Conservation (phyloP, 2,113 vertebrate genomes). For the Pheucticus melanocephalus region DNA sequence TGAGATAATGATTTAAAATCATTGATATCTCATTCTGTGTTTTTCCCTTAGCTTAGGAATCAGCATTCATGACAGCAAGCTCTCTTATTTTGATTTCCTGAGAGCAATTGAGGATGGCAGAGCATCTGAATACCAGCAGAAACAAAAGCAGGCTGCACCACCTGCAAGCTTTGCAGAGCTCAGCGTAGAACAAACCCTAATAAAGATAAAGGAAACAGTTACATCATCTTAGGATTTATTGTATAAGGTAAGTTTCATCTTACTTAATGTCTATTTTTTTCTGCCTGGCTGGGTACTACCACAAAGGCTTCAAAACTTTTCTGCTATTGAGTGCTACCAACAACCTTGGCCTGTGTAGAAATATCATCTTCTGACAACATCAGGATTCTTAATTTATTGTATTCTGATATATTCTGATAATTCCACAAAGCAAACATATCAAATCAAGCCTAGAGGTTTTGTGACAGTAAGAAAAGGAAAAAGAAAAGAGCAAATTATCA, state of each 20-base stretch:
- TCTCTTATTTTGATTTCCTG: slow-evolving; percentile 74
- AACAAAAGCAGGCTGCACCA: not conserved
- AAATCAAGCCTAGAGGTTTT: not conserved
- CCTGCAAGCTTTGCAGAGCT: slow-evolving; percentile 49
- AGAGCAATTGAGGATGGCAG: slow-evolving; percentile 49
- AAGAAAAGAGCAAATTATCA: not conserved
- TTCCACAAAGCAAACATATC: not conserved
- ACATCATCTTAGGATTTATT: slow-evolving; percentile 20
- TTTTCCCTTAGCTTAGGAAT: slow-evolving; percentile 65
- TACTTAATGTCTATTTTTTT: not conserved
- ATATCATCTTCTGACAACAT: not conserved
- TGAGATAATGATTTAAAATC: not conserved
- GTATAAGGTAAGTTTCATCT: slow-evolving; percentile 49
- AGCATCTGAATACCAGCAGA: not conserved
- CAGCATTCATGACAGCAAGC: slow-evolving; percentile 40
- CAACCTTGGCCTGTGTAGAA: not conserved
- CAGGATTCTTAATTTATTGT: not conserved
- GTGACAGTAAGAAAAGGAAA: not conserved
- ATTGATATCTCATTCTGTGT: slow-evolving; percentile 11
- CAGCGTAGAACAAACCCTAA: slow-evolving; percentile 41
- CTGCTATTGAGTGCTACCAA: not conserved
- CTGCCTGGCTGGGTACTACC: not conserved
- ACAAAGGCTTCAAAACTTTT: not conserved
- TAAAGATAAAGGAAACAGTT: slow-evolving; percentile 55
- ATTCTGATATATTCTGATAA: not conserved